Evolutionary conservation across 2,888 invertebrate species (phyloP), one percentile per base, ranked within the genome.

Genomic region (Machimus atricapillus): DNA sequence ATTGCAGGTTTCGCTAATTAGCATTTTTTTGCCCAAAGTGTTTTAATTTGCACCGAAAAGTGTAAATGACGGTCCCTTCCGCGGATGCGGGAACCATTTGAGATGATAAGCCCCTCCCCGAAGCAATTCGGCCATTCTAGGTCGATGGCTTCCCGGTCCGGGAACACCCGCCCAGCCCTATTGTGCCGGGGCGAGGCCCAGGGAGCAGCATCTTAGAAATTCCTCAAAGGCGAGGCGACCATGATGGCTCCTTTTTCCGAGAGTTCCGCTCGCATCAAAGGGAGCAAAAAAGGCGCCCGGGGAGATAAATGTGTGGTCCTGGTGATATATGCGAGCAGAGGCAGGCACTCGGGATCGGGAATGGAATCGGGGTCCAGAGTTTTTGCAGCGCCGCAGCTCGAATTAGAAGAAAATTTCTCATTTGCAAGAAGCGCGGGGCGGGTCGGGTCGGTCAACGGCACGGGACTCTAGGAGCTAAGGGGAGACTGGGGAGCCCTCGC

Each of bases 291-390:
- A 58, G 56, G 56, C 78, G 40, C 56, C 40, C 34, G 58, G 23
- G 66, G 76, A 87, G 82, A 87, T 82, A 23, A 87, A 83, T 83
- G 87, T 87, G 87, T 87, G 83, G 83, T 77, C 87, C 82, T 23
- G 46, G 82, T 83, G 78, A 86, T 86, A 79, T 86, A 86, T 86
- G 86, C 34, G 27, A 16, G 46, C 27, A n/a, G 66, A 27, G 19
- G 74, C 73, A 31, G 46, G 74, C 43, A 43, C 27, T 43, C 27
- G 46, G 66, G 73, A 85, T 27, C 27, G 73, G 73, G 40, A 34
- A 43, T 43, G 43, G 40, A 14, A 85, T 40, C 40, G 73, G 43
- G 23, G 66, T 46, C 52, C 46, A 6, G 31, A 85, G 46, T 85
- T 85, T 85, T 85, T 85, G 66, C 85, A 73, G 40, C 27, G 34